Conservation (phyloP, 2,797 vertebrate genomes). For the Mastacembelus armatus region DNA sequence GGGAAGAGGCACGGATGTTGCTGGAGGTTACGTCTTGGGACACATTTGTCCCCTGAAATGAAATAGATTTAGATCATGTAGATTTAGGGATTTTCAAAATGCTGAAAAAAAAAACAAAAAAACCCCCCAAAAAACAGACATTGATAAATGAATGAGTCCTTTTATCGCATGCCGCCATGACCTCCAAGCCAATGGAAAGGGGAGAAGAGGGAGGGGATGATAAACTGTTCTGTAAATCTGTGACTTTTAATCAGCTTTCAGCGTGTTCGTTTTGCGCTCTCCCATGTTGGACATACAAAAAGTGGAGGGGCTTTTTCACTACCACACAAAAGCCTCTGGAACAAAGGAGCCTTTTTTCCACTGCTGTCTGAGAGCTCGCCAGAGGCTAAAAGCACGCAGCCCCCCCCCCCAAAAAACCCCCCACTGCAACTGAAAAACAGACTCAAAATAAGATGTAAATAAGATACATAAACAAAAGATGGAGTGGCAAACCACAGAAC, state of each 20-base stretch:
- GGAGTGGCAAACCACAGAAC: constrained; percentile 22
- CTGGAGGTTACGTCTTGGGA: constrained; percentile 50
- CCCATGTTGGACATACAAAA: constrained; percentile 62
- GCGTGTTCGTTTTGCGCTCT: constrained; percentile 59
- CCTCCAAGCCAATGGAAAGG: constrained; percentile 55
- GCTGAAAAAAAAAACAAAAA: constrained; percentile 59
- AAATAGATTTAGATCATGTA: constrained; percentile 75
- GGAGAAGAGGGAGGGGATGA: constrained; percentile 40
- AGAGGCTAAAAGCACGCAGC: constrained; percentile 43
- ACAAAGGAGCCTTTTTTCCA: constrained; percentile 56
- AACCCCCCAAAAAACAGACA: constrained; percentile 71
- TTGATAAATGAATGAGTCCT: constrained; percentile 71
- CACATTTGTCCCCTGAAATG: constrained; percentile 32
- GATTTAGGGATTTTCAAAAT: constrained; percentile 69
- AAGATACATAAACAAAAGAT: constrained; percentile 56
- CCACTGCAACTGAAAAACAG: constrained; percentile 19
- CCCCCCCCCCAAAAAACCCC: constrained; percentile 39
- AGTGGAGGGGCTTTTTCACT: constrained; percentile 50
- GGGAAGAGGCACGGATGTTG: not conserved
- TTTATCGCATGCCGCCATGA: constrained; percentile 63
- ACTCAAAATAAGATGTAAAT: constrained; percentile 59
- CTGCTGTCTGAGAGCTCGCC: constrained; percentile 43
- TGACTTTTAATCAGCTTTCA: constrained; percentile 76
- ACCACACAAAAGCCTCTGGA: constrained; percentile 64
- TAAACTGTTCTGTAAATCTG: constrained; percentile 71